phyloP scores from a whole-genome alignment of 2,113 vertebrate genomes.

The Silurus asotus region DNA sequence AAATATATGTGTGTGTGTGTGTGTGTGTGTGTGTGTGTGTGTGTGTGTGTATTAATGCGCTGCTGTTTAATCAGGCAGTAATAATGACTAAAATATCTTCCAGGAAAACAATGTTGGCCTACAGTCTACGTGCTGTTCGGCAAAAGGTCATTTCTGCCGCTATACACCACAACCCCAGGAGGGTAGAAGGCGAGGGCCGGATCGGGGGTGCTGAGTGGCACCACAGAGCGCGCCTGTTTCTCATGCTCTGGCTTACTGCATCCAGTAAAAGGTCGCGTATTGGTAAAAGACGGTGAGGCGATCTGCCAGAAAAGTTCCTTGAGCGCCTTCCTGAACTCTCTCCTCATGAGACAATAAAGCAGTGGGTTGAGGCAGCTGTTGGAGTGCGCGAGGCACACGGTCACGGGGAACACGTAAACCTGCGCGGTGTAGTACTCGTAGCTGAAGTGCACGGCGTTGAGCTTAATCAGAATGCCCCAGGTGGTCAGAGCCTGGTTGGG shows the following conservation, averaged over 20 bases:
- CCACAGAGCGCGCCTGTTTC: constrained; percentile 69
- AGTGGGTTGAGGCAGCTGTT: constrained; percentile 97
- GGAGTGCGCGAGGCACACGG: constrained; percentile 92
- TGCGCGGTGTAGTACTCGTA: constrained; percentile 89
- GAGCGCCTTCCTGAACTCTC: constrained; percentile 90
- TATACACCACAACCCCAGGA: constrained; percentile 81
- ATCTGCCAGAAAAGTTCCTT: constrained; percentile 86
- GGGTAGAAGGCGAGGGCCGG: constrained; percentile 79
- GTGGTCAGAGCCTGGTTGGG: constrained; percentile 93
- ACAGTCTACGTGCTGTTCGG: constrained; percentile 72
- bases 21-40: too few species aligned
- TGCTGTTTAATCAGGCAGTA: background rate
- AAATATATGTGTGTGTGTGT: too few species aligned
- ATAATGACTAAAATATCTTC: background rate
- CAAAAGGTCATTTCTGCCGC: constrained; percentile 76
- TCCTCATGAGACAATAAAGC: constrained; percentile 92
- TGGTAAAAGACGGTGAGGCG: constrained; percentile 79
- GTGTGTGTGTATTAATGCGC: too few species aligned
- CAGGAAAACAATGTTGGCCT: background rate
- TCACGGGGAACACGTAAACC: constrained; percentile 89
- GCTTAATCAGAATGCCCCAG: constrained; percentile 93
- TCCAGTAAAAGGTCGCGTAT: constrained; percentile 83
- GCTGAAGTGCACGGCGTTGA: constrained; percentile 89
- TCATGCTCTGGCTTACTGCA: constrained; percentile 83
- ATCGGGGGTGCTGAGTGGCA: constrained; percentile 59